These are phyloP conservation scores for Mamestra configurata DNA, from an alignment of 1,140 invertebrate species.

Conservation along the genomic window DNA sequence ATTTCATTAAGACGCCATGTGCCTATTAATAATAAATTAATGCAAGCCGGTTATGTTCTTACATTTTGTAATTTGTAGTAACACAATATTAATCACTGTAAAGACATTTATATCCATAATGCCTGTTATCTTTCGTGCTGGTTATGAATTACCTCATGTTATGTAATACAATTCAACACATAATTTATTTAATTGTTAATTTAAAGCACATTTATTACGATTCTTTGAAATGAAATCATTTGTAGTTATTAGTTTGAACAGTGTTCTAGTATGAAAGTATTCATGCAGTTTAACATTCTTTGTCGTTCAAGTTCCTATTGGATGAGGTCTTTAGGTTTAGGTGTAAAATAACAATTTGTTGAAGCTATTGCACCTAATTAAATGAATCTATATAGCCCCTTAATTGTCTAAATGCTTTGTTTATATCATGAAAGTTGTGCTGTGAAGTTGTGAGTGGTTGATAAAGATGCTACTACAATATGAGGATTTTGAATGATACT, in stretches of 20 bases:
- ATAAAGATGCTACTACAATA: not conserved
- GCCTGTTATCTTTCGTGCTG: constrained; percentile 50
- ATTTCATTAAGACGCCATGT: constrained; percentile 53
- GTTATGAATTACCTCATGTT: constrained; percentile 51
- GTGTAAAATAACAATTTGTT: not conserved
- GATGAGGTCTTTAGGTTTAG: not conserved
- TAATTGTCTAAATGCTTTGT: not conserved
- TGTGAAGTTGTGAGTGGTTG: not conserved
- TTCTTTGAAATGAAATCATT: constrained; percentile 9
- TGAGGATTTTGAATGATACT: too few relatives aligned
- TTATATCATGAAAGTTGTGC: too few relatives aligned
- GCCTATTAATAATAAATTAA: constrained; percentile 54
- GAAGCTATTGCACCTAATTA: not conserved
- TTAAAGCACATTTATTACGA: constrained; percentile 7
- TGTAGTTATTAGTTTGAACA: constrained; percentile 33
- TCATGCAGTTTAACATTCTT: constrained; percentile 64
- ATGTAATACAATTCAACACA: constrained; percentile 16
- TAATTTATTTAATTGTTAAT: constrained; percentile 36
- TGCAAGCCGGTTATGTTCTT: not conserved
- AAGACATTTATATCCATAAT: constrained; percentile 30
- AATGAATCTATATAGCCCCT: not conserved
- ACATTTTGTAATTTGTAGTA: not conserved
- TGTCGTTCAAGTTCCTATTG: constrained; percentile 59
- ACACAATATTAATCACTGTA: not conserved
- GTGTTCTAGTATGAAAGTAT: constrained; percentile 56